These are phyloP conservation scores for Actinopyga echinites DNA, from an alignment of 53 echinoderm and acorn worm species.

Conservation along the genomic window DNA sequence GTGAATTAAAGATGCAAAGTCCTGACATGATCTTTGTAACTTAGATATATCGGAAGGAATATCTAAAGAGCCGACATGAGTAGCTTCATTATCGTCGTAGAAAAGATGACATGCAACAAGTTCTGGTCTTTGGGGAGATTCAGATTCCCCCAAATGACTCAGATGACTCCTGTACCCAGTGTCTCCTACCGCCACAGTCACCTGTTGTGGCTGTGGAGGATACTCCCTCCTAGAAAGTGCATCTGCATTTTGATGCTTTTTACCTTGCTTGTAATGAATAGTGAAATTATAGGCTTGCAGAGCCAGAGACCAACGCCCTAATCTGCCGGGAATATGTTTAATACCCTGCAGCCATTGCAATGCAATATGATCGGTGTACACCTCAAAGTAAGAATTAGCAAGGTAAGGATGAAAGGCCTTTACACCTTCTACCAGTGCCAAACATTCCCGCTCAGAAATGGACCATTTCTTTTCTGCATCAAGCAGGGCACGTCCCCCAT, in stretches of 20 bases:
- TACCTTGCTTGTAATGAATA: constrained; percentile 19
- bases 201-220: too few relatives aligned
- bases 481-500: not conserved
- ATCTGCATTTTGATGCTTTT: constrained; percentile 30
- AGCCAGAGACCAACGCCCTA: constrained; percentile 43
- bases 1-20: constrained; percentile 11
- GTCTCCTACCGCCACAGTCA: too few relatives aligned
- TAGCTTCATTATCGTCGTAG: not conserved
- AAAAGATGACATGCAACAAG: too few relatives aligned
- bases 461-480: constrained; percentile 27
- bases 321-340: constrained; percentile 2
- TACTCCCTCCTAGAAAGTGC: constrained; percentile 11
- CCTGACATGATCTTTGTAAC: constrained; percentile 33
- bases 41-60: constrained; percentile 10
- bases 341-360: constrained; percentile 37
- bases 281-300: constrained; percentile 38
- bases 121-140: too few relatives aligned
- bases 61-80: constrained; percentile 12
- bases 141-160: too few relatives aligned
- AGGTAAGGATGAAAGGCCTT: constrained; percentile 24
- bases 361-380: constrained; percentile 40
- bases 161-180: too few relatives aligned
- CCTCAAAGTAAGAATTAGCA: constrained; percentile 6
- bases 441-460: constrained; percentile 25
- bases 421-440: constrained; percentile 23